Evolutionary conservation across 2,888 invertebrate genomes (phyloP).

Genomic region (Rhogogaster chlorosoma): DNA sequence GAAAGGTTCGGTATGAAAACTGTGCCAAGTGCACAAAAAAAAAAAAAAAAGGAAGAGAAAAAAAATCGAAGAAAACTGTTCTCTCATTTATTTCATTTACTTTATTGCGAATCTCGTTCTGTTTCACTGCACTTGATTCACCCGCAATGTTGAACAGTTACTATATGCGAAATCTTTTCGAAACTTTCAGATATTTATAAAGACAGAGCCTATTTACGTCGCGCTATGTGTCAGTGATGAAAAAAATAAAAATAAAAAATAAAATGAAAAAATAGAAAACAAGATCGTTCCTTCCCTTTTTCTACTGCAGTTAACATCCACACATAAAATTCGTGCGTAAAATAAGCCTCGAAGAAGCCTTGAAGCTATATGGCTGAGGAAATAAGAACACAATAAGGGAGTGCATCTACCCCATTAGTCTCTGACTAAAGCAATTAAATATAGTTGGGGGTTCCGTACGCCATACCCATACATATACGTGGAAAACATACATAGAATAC

Average conservation of each 20-base stretch:
- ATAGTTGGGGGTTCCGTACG: constrained; percentile 23
- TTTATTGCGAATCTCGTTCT: not conserved
- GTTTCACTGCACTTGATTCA: not conserved
- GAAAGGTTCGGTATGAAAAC: too few relatives aligned
- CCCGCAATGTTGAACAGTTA: not conserved
- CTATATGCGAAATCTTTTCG: not conserved
- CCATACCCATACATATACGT: not conserved
- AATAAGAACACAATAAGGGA: constrained; percentile 31
- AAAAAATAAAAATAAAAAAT: not conserved
- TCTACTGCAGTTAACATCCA: not conserved
- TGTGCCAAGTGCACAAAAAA: not conserved
- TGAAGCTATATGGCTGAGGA: not conserved
- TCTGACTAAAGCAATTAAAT: constrained; percentile 45
- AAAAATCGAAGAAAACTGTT: not conserved
- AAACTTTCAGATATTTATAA: not conserved
- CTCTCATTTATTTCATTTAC: not conserved
- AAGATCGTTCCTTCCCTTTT: not conserved
- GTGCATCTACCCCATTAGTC: constrained; percentile 25
- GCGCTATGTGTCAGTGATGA: not conserved
- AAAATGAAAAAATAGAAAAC: not conserved
- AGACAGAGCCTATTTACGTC: not conserved
- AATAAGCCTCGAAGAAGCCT: constrained; percentile 9
- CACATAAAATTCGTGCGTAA: constrained; percentile 3
- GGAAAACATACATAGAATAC: not conserved
- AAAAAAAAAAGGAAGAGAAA: not conserved